These are phyloP conservation scores for Patella caerulea DNA, from an alignment of 2,888 invertebrate genomes.

Conservation along the genomic window DNA sequence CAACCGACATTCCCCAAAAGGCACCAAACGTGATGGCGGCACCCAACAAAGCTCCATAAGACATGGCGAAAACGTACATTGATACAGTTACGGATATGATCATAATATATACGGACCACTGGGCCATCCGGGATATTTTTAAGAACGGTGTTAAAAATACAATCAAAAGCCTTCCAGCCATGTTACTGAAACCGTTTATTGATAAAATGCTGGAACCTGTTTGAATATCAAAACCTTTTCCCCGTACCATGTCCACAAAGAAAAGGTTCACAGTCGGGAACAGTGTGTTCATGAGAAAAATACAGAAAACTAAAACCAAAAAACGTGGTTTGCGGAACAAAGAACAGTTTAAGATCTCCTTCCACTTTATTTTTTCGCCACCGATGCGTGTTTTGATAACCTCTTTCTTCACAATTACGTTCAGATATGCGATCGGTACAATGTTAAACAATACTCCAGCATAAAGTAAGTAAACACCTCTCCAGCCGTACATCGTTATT, in stretches of 20 bases:
- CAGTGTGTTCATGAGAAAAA: background rate
- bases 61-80: background rate
- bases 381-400: background rate
- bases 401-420: background rate
- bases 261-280: background rate
- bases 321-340: background rate
- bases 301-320: background rate
- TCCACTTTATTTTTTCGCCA: background rate
- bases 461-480: background rate
- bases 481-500: background rate
- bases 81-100: background rate
- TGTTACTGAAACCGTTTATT: background rate
- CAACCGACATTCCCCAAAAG: background rate
- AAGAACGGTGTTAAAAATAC: background rate
- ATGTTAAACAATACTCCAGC: background rate
- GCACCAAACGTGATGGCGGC: background rate
- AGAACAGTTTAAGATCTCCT: background rate
- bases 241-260: background rate
- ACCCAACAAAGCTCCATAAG: background rate
- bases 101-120: background rate
- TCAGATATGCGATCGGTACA: background rate
- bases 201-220: background rate
- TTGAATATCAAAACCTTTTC: background rate
- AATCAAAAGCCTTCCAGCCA: background rate
- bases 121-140: background rate